These are phyloP conservation scores for Pseudococcus jackbeardsleyi DNA, from an alignment of 2,888 invertebrate genomes.

Conservation along the genomic window DNA sequence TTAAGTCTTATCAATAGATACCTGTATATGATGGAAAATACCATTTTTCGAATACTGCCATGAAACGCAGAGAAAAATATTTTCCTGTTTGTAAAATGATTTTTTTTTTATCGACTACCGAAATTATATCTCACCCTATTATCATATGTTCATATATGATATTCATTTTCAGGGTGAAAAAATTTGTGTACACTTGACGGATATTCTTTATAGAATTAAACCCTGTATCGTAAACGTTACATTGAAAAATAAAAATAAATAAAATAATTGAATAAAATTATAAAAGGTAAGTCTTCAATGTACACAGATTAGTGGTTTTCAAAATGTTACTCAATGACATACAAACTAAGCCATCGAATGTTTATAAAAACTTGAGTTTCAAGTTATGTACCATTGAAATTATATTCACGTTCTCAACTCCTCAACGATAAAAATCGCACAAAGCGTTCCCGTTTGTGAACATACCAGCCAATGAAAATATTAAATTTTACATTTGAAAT, in stretches of 20 bases:
- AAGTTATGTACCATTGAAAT: no score
- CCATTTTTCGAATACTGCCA: no score
- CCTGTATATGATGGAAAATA: no score
- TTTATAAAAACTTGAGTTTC: not conserved
- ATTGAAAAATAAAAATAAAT: not conserved
- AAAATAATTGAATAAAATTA: not conserved
- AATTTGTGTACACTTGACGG: not conserved
- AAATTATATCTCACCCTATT: not conserved
- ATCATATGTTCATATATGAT: no score
- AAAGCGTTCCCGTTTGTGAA: no score
- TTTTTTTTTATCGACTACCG: not conserved
- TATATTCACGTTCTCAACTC: no score
- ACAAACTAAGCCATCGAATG: not conserved
- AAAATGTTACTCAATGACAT: not conserved
- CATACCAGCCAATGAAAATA: no score
- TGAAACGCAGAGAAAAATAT: not conserved
- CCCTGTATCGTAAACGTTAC: not conserved
- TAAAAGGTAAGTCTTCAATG: slow-evolving; percentile 11
- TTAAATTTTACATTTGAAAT: no score
- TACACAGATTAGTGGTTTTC: not conserved
- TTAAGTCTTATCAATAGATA: no score
- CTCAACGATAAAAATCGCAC: no score
- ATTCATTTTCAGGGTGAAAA: not conserved
- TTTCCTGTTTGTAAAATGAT: not conserved
- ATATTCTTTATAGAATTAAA: not conserved